Evolutionary conservation across 2,797 vertebrate genomes (phyloP), one percentile per base, ranked within the genome.

Genomic region (Syngnathus rostellatus): DNA sequence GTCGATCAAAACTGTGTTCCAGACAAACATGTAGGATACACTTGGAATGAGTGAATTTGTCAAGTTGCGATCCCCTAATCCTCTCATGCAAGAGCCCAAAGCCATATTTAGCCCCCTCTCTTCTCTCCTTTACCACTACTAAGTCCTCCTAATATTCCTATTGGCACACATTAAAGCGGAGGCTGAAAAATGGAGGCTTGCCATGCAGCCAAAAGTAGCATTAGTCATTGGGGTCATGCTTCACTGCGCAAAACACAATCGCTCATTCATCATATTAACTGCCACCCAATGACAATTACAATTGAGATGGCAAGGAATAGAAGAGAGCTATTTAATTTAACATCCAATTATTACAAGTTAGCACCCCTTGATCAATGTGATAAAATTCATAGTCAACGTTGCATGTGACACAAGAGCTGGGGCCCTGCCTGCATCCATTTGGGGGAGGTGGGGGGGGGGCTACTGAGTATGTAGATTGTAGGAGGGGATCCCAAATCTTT

Each of bases 261-360:
- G 92, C 94, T 95, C 94, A 94, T 96, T 94, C 89, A 97, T 97
- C 94, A 97, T 95, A 93, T 92, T 95, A 96, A 96, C 93, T 95
- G 94, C 94, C 94, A 94, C 90, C 91, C 92, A 89, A 90, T 93
- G 94, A 95, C 94, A 95, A 94, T 95, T 95, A 95, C 94, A 97
- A 96, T 96, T 95, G 95, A 98, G 95, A 96, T 89, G 92, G 94
- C 94, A 94, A 96, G 94, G 95, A 95, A 90, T 92, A 91, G 92
- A 92, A 92, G 93, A 95, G 94, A 94, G 94, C 93, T 92, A 93
- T 94, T 95, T 97, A 95, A 97, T 98, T 97, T 97, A 96, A 98
- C 93, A 96, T 95, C 93, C 93, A 97, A 97, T 98, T 96, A 97
- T 96, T 95, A 94, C 94, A 97, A 96, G 94, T 97, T 96, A 97